Base-by-base conservation (phyloP, 2,888 invertebrate species). In the Melinopterus prodromus region DNA sequence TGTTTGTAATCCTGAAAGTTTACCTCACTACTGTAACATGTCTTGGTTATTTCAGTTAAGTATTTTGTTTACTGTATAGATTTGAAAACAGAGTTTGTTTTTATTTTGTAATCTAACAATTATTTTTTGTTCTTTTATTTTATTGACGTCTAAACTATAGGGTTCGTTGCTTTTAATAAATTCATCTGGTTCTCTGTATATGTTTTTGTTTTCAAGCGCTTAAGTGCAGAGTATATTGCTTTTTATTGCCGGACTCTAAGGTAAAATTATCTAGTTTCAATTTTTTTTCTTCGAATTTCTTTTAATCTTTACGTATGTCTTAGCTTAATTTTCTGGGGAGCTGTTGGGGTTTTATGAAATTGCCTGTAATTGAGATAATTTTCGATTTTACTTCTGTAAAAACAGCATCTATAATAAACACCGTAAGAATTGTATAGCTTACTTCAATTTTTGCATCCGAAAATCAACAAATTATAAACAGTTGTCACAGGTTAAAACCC, bases 191-290 rank as follows among this genome's bases (percentile, higher is more conserved):
- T 85, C 86, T 85, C 84, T 87, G 87, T 74, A 36, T 37, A 35
- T 35, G 36, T 35, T 26, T 74, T 35, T 26, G n/a, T 74, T 74
- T 35, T 71, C 36, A 74, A 74, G 74, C 87, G 87, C 86, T 86
- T 86, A 84, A 84, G 85, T 86, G 84, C 83, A 84, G 83, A 85
- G 84, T 87, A 84, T 88, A 88, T 88, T 88, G 88, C 88, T 88
- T 87, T 84, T 88, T 87, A 88, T 88, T 88, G 87, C 88, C 85
- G 82, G 85, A 83, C 86, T 83, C 74, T 74, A 74, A 12, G 37
- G 74, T 74, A 74, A 26, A 26, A 26, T 36, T 74, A 74, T 37
- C 35, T 26, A 71, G 53, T 53, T 53, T 53, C 53, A 71, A 35
- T 26, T 15, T 35, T 71, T 74, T 74, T 35, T 74, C 35, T 26